Conservation (phyloP, 2,888 invertebrate genomes). For the Conus canariensis region DNA sequence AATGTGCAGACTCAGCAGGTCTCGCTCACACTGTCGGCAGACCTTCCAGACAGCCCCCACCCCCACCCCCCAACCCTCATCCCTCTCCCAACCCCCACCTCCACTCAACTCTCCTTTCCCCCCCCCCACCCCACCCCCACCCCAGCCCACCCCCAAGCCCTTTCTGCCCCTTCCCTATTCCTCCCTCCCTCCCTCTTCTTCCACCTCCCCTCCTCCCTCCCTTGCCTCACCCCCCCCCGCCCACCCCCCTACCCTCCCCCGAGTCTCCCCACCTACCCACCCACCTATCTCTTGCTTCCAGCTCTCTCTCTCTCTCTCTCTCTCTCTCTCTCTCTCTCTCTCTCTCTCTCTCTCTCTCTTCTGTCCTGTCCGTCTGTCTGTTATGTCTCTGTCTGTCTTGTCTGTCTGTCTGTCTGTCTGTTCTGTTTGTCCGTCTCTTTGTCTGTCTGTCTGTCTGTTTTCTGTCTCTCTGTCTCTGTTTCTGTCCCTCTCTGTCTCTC, state of each 20-base stretch:
- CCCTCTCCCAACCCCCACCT: background rate
- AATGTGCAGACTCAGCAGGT: too few relatives aligned
- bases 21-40: too few relatives aligned
- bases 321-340: constrained; percentile 6
- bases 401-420: background rate
- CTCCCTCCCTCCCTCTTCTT: background rate
- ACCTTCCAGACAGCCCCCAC: too few relatives aligned
- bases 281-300: background rate
- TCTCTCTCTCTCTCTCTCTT: background rate
- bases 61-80: background rate
- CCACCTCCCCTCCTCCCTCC: background rate
- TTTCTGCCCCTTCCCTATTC: background rate
- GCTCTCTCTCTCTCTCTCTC: constrained; percentile 1
- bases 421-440: background rate
- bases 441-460: background rate
- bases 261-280: too few relatives aligned
- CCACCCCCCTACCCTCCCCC: too few relatives aligned
- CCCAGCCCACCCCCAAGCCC: too few relatives aligned
- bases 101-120: background rate
- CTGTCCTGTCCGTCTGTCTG: background rate
- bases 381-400: too few relatives aligned
- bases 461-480: background rate
- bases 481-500: background rate
- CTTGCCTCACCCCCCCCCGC: too few relatives aligned
- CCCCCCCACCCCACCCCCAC: background rate